These are phyloP conservation scores for Brachionus manjavacas DNA, from an alignment of 1,140 invertebrate species.

Conservation along the genomic window DNA sequence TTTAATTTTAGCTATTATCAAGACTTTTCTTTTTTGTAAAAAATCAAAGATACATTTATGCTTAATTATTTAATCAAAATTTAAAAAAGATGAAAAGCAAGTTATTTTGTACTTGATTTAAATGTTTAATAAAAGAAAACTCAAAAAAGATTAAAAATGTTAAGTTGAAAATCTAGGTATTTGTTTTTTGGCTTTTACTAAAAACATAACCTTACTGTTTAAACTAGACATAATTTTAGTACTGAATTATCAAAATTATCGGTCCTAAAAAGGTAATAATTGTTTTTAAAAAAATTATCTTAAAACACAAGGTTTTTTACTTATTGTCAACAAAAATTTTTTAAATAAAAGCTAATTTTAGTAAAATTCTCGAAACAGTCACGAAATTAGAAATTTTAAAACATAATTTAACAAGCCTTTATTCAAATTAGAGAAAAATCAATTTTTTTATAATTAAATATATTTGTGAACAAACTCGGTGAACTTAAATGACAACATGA, in stretches of 20 bases:
- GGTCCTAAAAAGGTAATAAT: neutral
- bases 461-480: neutral
- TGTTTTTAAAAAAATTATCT: neutral
- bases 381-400: neutral
- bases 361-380: neutral
- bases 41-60: too few relatives aligned
- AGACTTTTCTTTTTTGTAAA: too few relatives aligned
- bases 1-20: too few relatives aligned
- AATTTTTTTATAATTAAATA: neutral
- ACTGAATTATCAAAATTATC: neutral
- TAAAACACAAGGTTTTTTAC: neutral
- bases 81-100: neutral
- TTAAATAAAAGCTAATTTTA: neutral
- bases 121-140: neutral
- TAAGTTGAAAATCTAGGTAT: neutral
- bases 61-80: neutral
- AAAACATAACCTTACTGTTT: neutral
- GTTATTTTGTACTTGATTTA: neutral
- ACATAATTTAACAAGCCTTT: neutral
- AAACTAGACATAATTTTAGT: neutral
- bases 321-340: neutral
- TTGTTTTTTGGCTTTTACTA: neutral
- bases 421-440: neutral
- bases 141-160: neutral
- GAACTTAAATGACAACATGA: neutral